A percentile compares a stretch with the other conserved stretches of the same genome.
Evolutionary conservation across 53 echinoderm and acorn worm species (phyloP).

Genomic region (Antedon mediterranea): DNA sequence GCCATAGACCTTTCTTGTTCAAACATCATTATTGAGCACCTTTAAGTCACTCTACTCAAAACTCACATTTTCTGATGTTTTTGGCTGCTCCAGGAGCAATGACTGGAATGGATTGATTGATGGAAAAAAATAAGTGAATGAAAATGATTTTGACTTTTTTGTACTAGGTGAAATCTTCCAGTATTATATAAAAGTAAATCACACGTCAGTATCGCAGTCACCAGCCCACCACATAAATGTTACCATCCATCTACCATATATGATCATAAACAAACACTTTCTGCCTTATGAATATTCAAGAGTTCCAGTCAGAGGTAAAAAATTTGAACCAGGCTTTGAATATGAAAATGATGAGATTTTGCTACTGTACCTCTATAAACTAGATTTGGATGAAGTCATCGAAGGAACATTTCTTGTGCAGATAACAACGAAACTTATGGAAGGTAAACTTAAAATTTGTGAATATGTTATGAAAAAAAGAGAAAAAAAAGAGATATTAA

Average conservation of each 20-base stretch:
- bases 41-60: too few species aligned
- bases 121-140: too few species aligned
- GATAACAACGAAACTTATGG: slow-evolving; percentile 45
- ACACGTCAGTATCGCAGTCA: slow-evolving; percentile 31
- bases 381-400: slow-evolving; percentile 28
- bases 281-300: slow-evolving; percentile 26
- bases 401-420: slow-evolving; percentile 45
- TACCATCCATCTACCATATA: slow-evolving; percentile 36
- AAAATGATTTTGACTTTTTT: background rate
- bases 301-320: slow-evolving; percentile 13
- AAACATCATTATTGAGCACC: too few species aligned
- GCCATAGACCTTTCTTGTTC: too few species aligned
- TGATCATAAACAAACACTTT: slow-evolving; percentile 51
- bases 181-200: slow-evolving; percentile 29
- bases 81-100: too few species aligned
- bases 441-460: slow-evolving; percentile 15
- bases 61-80: too few species aligned
- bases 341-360: slow-evolving; percentile 25
- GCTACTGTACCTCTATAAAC: slow-evolving; percentile 32
- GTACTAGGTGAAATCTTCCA: slow-evolving; percentile 52
- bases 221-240: slow-evolving; percentile 49
- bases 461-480: background rate
- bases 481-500: too few species aligned
- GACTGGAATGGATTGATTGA: too few species aligned
- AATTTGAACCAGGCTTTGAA: background rate